phyloP scores from a whole-genome alignment of 2,888 invertebrate genomes.

The Euproctis similis region DNA sequence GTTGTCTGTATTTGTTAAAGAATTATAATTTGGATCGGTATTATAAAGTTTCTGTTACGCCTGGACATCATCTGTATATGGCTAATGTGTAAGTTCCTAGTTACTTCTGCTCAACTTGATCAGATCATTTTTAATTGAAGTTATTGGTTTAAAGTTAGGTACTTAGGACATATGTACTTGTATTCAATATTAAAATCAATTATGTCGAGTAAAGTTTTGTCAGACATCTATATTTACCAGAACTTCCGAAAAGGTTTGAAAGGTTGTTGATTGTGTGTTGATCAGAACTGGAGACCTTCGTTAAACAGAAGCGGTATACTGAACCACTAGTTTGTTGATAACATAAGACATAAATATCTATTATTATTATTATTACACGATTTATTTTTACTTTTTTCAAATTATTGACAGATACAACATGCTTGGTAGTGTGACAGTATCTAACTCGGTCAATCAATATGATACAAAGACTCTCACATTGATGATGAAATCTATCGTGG shows the following conservation, averaged over 20 bases:
- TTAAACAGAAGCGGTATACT: too few species aligned
- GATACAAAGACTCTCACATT: slow-evolving; percentile 67
- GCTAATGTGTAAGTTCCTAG: slow-evolving; percentile 79
- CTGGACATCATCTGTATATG: slow-evolving; percentile 78
- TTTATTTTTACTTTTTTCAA: too few species aligned
- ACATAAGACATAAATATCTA: not conserved
- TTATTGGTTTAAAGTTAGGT: too few species aligned
- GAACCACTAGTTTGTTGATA: not conserved
- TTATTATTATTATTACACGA: not conserved
- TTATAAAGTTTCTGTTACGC: slow-evolving; percentile 78
- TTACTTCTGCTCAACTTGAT: too few species aligned
- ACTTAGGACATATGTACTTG: too few species aligned
- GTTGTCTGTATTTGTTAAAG: slow-evolving; percentile 78
- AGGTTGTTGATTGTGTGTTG: too few species aligned
- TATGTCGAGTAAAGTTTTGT: too few species aligned
- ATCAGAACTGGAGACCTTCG: too few species aligned
- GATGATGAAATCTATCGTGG: slow-evolving; percentile 75
- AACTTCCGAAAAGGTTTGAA: too few species aligned
- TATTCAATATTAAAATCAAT: too few species aligned
- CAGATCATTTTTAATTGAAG: too few species aligned
- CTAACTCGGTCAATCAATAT: slow-evolving; percentile 67
- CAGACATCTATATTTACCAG: too few species aligned
- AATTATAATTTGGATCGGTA: slow-evolving; percentile 75
- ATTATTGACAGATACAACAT: slow-evolving; percentile 67
- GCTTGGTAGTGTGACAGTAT: slow-evolving; percentile 75